Base-by-base conservation (phyloP, 2,797 vertebrate genomes). In the Pachyuromys duprasi region DNA sequence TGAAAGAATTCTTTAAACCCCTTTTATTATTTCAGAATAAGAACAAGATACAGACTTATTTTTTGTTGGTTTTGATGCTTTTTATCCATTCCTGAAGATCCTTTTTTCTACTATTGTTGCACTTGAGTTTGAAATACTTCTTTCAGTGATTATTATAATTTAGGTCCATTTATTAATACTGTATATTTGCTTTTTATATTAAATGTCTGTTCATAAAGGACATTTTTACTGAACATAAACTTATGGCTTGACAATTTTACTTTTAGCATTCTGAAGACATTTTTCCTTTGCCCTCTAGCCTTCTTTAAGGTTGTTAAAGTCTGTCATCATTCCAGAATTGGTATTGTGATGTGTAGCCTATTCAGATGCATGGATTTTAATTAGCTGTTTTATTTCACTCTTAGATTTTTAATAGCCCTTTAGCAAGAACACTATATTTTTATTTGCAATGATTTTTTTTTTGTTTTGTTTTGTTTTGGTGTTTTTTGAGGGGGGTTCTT, bases 81-180 rank as follows among this genome's bases (percentile, higher is more conserved):
- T 86, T 93, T n/a, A 62, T 91, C 95, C 42, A 75, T 90, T 93
- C 49, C 70, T 45, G 20, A 89, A 91, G 45, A 79, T 86, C 15
- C 82, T 95, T 93, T 26, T 89, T 36, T 89, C 17, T 74, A 55
- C 39, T 93, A 1, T 86, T 49, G 69, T 91, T 89, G 86, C 39
- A 36, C 39, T 93, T 83, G 84, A 95, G 31, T 31, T 74, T 86
- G 53, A 89, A 93, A n/a, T 86, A 72, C 84, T 95, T 86, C 86
- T 26, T 80, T 67, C 74, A 74, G n/a, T 33, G 39, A 39, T 76
- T 69, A 14, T 57, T 81, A 55, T 53, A 8, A 42, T 94, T 75
- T 31, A 8, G 14, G 17, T 87, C 53, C 91, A 17, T 79, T 93
- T 49, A 33, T 70, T 55, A 49, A 88, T 69, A 87, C 36, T 24